Evolutionary conservation across 2,113 vertebrate genomes (phyloP).

Genomic region (Calyptomena viridis): DNA sequence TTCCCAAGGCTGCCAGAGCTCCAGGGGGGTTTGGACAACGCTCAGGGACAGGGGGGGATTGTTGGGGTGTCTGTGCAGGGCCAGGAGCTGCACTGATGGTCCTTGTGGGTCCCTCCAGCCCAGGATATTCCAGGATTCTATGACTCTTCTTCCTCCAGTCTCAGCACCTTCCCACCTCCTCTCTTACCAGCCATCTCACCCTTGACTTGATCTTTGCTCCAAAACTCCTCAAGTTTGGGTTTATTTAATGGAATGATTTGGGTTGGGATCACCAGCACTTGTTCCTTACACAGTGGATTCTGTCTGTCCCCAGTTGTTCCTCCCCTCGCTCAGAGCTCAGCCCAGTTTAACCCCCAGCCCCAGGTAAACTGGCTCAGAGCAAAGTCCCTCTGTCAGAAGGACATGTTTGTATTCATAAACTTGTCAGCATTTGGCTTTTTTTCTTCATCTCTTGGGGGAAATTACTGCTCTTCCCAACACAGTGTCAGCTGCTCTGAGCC

Average conservation of each 20-base stretch:
- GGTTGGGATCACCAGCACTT: neutral
- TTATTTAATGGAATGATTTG: neutral
- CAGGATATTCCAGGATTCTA: neutral
- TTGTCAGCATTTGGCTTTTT: neutral
- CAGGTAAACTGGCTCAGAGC: neutral
- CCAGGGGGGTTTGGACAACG: rapidly evolving
- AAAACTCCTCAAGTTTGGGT: neutral
- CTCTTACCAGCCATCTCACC: no score
- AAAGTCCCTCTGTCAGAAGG: neutral
- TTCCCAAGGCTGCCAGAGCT: neutral
- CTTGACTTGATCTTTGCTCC: neutral
- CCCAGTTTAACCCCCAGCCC: neutral
- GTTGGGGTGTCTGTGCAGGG: neutral
- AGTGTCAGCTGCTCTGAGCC: neutral
- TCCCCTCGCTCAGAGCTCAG: rapidly evolving
- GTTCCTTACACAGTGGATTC: neutral
- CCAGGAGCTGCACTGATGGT: neutral
- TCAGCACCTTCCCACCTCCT: neutral
- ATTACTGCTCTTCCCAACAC: neutral
- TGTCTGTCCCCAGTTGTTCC: rapidly evolving
- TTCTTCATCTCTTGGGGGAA: neutral
- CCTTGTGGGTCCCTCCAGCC: neutral
- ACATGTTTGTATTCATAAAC: neutral
- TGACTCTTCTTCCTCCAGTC: neutral
- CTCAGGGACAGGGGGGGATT: neutral